phyloP scores from a whole-genome alignment of 2,888 invertebrate genomes.

The Helicoverpa assulta region DNA sequence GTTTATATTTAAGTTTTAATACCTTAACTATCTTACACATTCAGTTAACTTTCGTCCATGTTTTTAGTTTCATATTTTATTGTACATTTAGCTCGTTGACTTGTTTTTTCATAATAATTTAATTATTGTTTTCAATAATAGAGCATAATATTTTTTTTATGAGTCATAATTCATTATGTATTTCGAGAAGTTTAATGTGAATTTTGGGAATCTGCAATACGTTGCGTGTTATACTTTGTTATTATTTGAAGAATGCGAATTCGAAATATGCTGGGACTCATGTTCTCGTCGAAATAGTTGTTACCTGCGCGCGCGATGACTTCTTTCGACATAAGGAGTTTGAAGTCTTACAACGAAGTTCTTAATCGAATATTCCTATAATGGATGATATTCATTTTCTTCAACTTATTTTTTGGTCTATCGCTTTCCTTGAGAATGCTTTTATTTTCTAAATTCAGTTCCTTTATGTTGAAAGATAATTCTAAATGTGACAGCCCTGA shows the following conservation, averaged over 20 bases:
- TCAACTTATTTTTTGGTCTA: conserved; percentile 7
- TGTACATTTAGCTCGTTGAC: conserved; percentile 85
- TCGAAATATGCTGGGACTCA: conserved; percentile 40
- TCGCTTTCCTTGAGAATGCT: conserved; percentile 1
- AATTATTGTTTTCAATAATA: conserved; percentile 83
- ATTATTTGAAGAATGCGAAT: conserved; percentile 42
- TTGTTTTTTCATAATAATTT: conserved; percentile 87
- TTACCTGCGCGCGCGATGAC: conserved; percentile 47
- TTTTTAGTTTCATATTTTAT: conserved; percentile 89
- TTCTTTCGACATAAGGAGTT: conserved; percentile 20
- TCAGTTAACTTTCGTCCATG: conserved; percentile 88
- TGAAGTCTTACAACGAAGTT: conserved; percentile 52
- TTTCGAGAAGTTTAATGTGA: conserved; percentile 76
- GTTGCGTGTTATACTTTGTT: conserved; percentile 67
- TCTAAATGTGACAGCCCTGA: conserved; percentile 6
- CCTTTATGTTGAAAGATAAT: conserved; percentile 11
- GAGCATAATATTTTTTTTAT: conserved; percentile 86
- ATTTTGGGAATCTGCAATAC: conserved; percentile 89
- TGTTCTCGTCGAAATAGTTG: conserved; percentile 48
- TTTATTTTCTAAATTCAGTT: background rate
- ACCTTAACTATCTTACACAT: conserved; percentile 83
- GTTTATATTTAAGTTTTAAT: conserved; percentile 80
- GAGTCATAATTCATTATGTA: conserved; percentile 79
- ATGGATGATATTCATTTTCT: conserved; percentile 27
- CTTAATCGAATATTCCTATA: conserved; percentile 7